phyloP scores from a whole-genome alignment of 1,140 invertebrate species.

The Batillaria attramentaria region DNA sequence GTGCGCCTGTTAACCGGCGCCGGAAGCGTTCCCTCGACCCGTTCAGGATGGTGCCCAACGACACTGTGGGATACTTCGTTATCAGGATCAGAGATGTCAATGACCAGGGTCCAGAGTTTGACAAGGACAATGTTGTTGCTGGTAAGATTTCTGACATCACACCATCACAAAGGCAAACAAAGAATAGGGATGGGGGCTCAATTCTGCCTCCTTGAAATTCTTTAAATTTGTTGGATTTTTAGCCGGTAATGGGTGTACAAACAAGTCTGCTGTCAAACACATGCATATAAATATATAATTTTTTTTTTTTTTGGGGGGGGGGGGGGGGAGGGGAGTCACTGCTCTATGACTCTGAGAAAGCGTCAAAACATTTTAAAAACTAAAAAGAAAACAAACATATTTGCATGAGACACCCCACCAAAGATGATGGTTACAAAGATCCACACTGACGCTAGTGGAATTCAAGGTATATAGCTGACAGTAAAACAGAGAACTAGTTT shows the following conservation, averaged over 20 bases:
- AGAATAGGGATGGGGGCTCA: no score
- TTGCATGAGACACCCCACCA: no score
- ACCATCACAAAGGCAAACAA: no score
- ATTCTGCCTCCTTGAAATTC: not conserved
- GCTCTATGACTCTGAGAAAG: not conserved
- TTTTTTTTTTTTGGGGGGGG: not conserved
- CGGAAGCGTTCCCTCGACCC: slow-evolving; percentile 30
- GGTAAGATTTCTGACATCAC: slow-evolving; percentile 32
- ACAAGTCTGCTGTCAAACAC: no score
- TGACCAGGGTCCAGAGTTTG: slow-evolving; percentile 54
- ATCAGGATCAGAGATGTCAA: slow-evolving; percentile 49
- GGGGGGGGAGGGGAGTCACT: slow-evolving; percentile 4
- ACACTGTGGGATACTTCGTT: slow-evolving; percentile 44
- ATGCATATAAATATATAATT: no score
- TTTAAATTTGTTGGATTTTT: no score
- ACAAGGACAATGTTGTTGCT: slow-evolving; percentile 8
- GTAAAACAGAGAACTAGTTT: no score
- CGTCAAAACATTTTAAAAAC: not conserved
- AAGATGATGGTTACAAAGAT: no score
- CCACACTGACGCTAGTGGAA: no score
- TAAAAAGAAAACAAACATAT: not conserved
- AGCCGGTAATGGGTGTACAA: no score
- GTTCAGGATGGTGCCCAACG: not conserved
- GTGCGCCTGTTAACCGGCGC: not conserved
- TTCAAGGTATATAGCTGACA: no score